These are phyloP conservation scores for Pseudomugil tenellus DNA, from an alignment of 2,797 vertebrate species.

Conservation along the genomic window DNA sequence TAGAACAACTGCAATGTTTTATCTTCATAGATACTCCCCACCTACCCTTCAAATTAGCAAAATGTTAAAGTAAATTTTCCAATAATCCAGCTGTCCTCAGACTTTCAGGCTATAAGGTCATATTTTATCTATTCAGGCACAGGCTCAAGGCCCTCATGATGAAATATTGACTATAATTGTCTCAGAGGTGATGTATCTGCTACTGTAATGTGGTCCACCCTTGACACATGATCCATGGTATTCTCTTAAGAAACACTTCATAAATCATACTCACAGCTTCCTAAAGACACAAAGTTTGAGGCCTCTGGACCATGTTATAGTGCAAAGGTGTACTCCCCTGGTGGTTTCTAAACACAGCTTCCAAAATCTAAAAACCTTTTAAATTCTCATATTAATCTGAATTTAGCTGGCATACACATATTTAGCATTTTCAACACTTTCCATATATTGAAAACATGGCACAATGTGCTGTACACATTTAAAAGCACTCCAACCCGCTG, in stretches of 20 bases:
- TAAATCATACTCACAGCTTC: conserved; percentile 48
- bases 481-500: too few relatives aligned
- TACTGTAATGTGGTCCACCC: conserved; percentile 41
- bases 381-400: background rate
- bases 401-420: background rate
- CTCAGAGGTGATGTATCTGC: conserved; percentile 14
- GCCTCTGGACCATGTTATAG: background rate
- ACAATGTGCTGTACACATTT: too few relatives aligned
- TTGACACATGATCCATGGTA: conserved; percentile 51
- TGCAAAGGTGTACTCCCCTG: background rate
- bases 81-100: conserved; percentile 15
- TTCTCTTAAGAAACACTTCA: conserved; percentile 33
- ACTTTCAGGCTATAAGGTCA: conserved; percentile 17
- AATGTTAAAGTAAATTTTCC: background rate
- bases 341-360: background rate
- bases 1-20: background rate
- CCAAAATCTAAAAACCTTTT: background rate
- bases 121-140: conserved; percentile 8
- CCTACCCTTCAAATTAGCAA: background rate
- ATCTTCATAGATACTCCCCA: background rate
- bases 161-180: conserved; percentile 29
- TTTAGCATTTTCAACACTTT: background rate
- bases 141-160: conserved; percentile 30
- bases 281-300: conserved; percentile 36
- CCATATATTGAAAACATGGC: too few relatives aligned